Evolutionary conservation across 2,888 invertebrate species (phyloP), one percentile per base, ranked within the genome.

Genomic region (Caradrina kadenii): DNA sequence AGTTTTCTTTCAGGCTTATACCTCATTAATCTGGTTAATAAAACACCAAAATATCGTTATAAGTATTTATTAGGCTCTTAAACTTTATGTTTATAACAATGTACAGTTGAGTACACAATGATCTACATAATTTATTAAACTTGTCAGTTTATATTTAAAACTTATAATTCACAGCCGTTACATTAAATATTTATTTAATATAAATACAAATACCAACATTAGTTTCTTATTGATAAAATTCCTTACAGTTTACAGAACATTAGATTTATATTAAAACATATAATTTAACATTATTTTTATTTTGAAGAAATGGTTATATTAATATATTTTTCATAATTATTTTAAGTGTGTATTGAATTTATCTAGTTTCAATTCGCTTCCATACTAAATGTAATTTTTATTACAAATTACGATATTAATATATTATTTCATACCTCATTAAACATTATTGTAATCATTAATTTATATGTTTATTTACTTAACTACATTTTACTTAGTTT

Each of bases 101-200:
- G 63, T 69, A 63, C 62, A 22, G 48, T 54, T 55, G 52, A 70
- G 58, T 67, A 75, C 76, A 75, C 17, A 49, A 19, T 70, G 10
- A 54, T 35, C 21, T 45, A 77, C 11, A 59, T 55, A 42, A 50
- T 58, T 72, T 59, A 60, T 75, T 70, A 79, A 82, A 84, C 63
- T 65, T 73, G 42, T 63, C 62, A 75, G 58, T 76, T 77, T 79
- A 84, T 73, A 79, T 79, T 70, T 81, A 76, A 76, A 71, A 74
- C 69, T 73, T 79, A 76, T 73, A 62, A 66, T 81, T 79, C 81
- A 84, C 84, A 85, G 86, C 86, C 83, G 69, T 73, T 74, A 76
- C 55, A 73, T 79, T 84, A 61, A 63, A 73, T 79, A 64, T 69
- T 72, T 73, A 65, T 58, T 78, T 53, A n/a, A 69, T 61, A 55